phyloP scores from a whole-genome alignment of 2,888 invertebrate genomes.

The Parasteatoda lunata region DNA sequence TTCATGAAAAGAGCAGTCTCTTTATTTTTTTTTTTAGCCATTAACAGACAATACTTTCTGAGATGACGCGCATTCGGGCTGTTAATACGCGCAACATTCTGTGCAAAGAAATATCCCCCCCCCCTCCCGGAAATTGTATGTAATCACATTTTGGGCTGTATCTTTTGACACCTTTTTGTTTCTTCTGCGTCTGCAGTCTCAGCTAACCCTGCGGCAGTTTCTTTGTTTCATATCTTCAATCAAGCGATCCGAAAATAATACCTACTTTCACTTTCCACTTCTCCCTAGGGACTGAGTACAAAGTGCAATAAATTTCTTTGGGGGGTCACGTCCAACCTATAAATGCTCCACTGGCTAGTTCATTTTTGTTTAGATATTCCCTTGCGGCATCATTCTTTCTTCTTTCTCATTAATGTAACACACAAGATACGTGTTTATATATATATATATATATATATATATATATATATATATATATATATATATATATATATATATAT shows the following conservation, averaged over 20 bases:
- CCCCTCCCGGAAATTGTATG: slow-evolving; percentile 56
- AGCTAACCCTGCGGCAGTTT: slow-evolving; percentile 50
- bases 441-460: no score
- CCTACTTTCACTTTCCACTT: slow-evolving; percentile 62
- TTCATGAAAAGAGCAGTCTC: slow-evolving; percentile 26
- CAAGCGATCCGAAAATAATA: slow-evolving; percentile 63
- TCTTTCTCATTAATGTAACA: no score
- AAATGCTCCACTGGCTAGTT: slow-evolving; percentile 3
- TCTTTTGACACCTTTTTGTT: slow-evolving; percentile 63
- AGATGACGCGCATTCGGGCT: slow-evolving; percentile 28
- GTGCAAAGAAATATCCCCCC: slow-evolving; percentile 27
- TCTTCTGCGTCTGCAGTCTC: slow-evolving; percentile 38
- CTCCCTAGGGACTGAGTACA: slow-evolving; percentile 39
- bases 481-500: no score
- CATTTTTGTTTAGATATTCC: slow-evolving; percentile 17
- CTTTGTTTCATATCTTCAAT: slow-evolving; percentile 62
- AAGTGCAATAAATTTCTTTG: slow-evolving; percentile 52
- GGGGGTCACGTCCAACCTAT: slow-evolving; percentile 37
- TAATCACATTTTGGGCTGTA: slow-evolving; percentile 62
- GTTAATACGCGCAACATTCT: slow-evolving; percentile 48
- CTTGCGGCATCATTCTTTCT: neutral
- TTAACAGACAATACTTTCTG: slow-evolving; percentile 39
- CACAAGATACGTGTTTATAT: no score
- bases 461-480: no score
- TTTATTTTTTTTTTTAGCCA: slow-evolving; percentile 26